Conservation (phyloP, 2,888 invertebrate species). For the Sepioteuthis lessoniana region DNA sequence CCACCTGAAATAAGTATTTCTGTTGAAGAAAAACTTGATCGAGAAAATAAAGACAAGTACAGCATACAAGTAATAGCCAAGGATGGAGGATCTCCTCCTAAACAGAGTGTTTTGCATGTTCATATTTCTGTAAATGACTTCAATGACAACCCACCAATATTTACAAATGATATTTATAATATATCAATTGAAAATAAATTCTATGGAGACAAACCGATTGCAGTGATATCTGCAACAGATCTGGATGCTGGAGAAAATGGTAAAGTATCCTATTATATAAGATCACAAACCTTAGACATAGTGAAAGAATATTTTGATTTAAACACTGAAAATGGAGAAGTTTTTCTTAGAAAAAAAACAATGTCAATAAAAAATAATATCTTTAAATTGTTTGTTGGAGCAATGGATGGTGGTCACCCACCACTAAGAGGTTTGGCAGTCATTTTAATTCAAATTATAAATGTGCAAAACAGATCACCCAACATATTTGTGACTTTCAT, state of each 20-base stretch:
- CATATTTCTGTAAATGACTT: conserved; percentile 55
- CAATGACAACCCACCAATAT: conserved; percentile 58
- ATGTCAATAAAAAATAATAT: too few species aligned
- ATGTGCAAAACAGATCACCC: background rate
- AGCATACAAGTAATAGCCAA: background rate
- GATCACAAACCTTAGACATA: conserved; percentile 50
- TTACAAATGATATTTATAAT: conserved; percentile 52
- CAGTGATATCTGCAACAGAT: conserved; percentile 58
- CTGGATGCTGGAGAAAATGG: conserved; percentile 56
- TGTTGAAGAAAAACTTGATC: background rate
- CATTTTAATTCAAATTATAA: background rate
- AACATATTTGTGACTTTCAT: background rate
- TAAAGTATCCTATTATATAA: conserved; percentile 56
- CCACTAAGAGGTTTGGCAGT: conserved; percentile 47
- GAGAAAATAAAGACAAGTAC: background rate
- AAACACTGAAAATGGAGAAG: too few species aligned
- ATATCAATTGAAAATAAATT: conserved; percentile 54
- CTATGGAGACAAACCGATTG: conserved; percentile 53
- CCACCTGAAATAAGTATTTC: background rate
- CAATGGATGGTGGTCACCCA: background rate
- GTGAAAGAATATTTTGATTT: too few species aligned
- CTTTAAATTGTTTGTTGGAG: background rate
- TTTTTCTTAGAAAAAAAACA: too few species aligned
- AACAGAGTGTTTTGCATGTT: conserved; percentile 50
- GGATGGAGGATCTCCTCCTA: background rate